Evolutionary conservation across 2,797 vertebrate genomes (phyloP), one percentile per base, ranked within the genome.

Genomic region (Trematomus bernacchii): DNA sequence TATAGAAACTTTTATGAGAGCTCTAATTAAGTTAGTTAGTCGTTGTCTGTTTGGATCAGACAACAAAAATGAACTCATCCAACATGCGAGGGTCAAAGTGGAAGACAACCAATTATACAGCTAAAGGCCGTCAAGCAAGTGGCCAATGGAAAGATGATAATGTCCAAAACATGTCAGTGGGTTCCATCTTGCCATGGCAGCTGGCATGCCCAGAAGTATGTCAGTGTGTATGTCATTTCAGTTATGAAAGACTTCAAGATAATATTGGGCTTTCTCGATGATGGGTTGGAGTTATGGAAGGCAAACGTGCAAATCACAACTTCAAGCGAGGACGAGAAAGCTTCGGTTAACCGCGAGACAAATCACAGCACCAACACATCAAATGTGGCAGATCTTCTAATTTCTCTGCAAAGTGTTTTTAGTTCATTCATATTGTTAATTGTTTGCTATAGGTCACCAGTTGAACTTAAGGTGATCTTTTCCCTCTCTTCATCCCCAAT

Each of bases 361-460:
- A 33, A 61, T 19, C 23, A 48, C 18, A 47, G 43, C 18, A 11
- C 13, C 50, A 51, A 42, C 46, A 27, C 46, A 15, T 47, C 16
- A 19, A 30, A 43, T 71, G 50, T 52, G 40, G n/a, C n/a, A 47
- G 6, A 37, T 37, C 33, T 8, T 37, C 55, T 42, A 16, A 33
- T 48, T 63, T 37, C 21, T 48, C 44, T 63, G 43, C 43, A 59
- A 3, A n/a, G 14, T 33, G 44, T 44, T 18, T 21, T 47, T 61
- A 33, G 53, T 30, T 54, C 3, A 18, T 55, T 55, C 27, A 16
- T 37, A 21, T 42, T 42, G 47, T 18, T 43, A 18, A 43, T 55
- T 13, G 27, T 15, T 59, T 50, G 46, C 53, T 23, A 21, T 42
- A 42, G 67, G 55, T 51, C 52, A 55, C 52, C 27, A 71, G 48